Conservation (phyloP, 2,888 invertebrate species). For the Teinopalpus imperialis region DNA sequence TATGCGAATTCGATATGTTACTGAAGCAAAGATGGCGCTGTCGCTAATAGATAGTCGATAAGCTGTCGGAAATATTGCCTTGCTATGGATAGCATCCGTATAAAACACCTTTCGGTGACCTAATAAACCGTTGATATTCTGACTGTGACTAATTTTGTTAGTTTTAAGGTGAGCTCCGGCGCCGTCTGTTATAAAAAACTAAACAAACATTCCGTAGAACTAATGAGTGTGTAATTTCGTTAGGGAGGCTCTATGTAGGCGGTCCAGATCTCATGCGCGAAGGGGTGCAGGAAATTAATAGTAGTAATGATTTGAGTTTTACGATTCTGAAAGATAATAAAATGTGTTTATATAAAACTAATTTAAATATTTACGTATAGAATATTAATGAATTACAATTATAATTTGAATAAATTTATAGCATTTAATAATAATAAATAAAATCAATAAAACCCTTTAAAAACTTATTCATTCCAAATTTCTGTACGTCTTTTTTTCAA, state of each 20-base stretch:
- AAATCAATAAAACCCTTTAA: too few species aligned
- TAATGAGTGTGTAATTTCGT: constrained; percentile 77
- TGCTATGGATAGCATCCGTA: constrained; percentile 42
- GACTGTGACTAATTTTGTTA: constrained; percentile 75
- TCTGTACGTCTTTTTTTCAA: too few species aligned
- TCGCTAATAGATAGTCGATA: constrained; percentile 29
- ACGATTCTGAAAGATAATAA: constrained; percentile 13
- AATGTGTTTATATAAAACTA: constrained; percentile 1
- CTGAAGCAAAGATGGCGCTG: constrained; percentile 22
- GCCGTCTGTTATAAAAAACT: constrained; percentile 60
- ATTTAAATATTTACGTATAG: too few species aligned
- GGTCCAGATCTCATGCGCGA: constrained; percentile 43
- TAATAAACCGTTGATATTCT: constrained; percentile 52
- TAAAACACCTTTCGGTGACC: constrained; percentile 40
- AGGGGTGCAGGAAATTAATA: constrained; percentile 51
- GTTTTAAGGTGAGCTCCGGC: constrained; percentile 64
- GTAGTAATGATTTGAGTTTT: constrained; percentile 23
- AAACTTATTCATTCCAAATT: too few species aligned
- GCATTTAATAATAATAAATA: too few species aligned
- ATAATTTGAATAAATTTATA: too few species aligned
- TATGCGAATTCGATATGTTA: constrained; percentile 37
- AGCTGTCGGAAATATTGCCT: constrained; percentile 37
- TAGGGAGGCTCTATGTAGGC: constrained; percentile 70
- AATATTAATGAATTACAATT: too few species aligned
- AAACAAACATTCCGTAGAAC: constrained; percentile 72